phyloP scores from a whole-genome alignment of 2,797 vertebrate species.

The Aulostomus chinensis region DNA sequence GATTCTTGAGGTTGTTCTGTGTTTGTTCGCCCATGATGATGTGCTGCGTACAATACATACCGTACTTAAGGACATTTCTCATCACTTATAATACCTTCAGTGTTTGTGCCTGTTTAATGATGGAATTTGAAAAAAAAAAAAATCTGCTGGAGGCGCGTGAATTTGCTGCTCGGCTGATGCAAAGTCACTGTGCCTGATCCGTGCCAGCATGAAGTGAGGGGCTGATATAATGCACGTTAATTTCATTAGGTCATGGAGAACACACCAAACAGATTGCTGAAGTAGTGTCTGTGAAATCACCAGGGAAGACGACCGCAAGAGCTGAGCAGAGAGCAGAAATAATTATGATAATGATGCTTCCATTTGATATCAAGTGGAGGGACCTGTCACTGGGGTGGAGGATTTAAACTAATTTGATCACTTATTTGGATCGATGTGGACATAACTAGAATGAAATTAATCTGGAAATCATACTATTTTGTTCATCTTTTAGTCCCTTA shows the following conservation, averaged over 20 bases:
- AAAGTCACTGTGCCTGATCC: constrained; percentile 31
- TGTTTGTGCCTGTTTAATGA: not conserved
- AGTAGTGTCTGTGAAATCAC: constrained; percentile 9
- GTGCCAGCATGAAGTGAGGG: constrained; percentile 36
- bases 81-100: too few relatives aligned
- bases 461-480: not conserved
- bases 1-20: too few relatives aligned
- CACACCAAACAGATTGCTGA: constrained; percentile 9
- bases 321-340: not conserved
- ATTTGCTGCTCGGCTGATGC: constrained; percentile 36
- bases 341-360: not conserved
- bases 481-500: not conserved
- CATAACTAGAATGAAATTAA: not conserved
- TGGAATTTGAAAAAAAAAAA: constrained; percentile 14
- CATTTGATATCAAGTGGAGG: not conserved
- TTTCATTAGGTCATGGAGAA: constrained; percentile 36
- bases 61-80: too few relatives aligned
- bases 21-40: too few relatives aligned
- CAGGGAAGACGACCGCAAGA: not conserved
- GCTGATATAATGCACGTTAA: constrained; percentile 37
- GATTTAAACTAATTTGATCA: not conserved
- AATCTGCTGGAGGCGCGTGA: constrained; percentile 21
- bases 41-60: too few relatives aligned
- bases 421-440: not conserved
- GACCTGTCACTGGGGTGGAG: not conserved